phyloP scores from a whole-genome alignment of 2,888 invertebrate species.

The Oscheius sp. region DNA sequence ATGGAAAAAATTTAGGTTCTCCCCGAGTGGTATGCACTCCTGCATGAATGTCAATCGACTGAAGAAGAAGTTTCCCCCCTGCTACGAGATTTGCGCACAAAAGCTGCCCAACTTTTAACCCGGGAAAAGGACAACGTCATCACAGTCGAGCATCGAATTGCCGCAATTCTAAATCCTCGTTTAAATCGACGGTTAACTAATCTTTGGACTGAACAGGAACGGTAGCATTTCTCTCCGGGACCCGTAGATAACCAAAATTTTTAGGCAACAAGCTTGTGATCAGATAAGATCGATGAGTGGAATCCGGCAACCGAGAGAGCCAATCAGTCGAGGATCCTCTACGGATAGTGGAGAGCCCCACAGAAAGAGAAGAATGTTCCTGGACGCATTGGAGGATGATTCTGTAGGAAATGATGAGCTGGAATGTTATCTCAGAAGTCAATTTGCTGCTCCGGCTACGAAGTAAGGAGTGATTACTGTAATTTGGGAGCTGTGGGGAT shows the following conservation, averaged over 20 bases:
- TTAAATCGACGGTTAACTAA: constrained; percentile 48
- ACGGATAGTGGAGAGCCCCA: constrained; percentile 51
- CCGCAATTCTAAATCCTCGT: constrained; percentile 65
- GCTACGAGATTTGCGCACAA: constrained; percentile 43
- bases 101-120: constrained; percentile 39
- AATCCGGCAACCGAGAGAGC: constrained; percentile 48
- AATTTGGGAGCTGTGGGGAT: neutral
- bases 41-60: constrained; percentile 51
- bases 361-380: constrained; percentile 65
- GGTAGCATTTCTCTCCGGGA: constrained; percentile 25
- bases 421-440: constrained; percentile 57
- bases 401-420: constrained; percentile 65
- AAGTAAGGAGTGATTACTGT: constrained; percentile 40
- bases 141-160: constrained; percentile 64
- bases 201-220: constrained; percentile 61
- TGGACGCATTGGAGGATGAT: constrained; percentile 65
- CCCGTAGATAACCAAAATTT: too few relatives aligned
- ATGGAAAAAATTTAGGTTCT: constrained; percentile 32
- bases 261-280: constrained; percentile 41
- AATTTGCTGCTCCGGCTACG: constrained; percentile 47
- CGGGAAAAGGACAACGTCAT: constrained; percentile 43
- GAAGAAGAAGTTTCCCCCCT: constrained; percentile 49
- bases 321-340: constrained; percentile 53
- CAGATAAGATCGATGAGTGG: constrained; percentile 48
- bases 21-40: constrained; percentile 57